Percentiles rank a stretch among this genome's conserved stretches.
Evolutionary conservation across 1,140 invertebrate species (phyloP).

Genomic region (Procambarus clarkii): DNA sequence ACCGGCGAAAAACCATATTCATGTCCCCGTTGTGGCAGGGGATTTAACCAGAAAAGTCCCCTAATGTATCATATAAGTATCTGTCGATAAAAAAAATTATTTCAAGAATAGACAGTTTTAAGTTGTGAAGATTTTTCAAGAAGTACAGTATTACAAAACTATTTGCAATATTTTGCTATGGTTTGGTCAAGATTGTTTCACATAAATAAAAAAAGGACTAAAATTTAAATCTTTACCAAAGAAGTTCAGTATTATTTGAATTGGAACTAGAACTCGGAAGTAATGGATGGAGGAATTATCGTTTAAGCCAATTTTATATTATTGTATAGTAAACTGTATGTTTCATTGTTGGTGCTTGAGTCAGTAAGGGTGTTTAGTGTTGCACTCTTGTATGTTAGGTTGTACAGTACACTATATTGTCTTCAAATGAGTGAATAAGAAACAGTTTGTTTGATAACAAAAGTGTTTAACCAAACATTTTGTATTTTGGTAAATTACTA

Average conservation of each 20-base stretch:
- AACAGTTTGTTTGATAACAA: background rate
- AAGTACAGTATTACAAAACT: background rate
- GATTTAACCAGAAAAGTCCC: slow-evolving; percentile 77
- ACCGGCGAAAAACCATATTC: slow-evolving; percentile 80
- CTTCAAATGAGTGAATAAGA: background rate
- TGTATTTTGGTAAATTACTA: slow-evolving; percentile 9
- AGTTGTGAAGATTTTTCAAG: background rate
- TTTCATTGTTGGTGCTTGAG: background rate
- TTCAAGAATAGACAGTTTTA: background rate
- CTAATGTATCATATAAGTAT: slow-evolving; percentile 75
- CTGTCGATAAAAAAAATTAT: slow-evolving; percentile 33
- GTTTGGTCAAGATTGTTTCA: background rate
- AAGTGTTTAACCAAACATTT: background rate
- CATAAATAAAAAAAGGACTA: background rate
- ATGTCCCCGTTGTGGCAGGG: slow-evolving; percentile 78
- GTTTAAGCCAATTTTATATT: background rate
- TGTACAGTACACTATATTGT: background rate
- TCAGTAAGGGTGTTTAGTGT: background rate
- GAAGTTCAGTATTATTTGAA: background rate
- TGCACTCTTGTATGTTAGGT: background rate
- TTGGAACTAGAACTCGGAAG: background rate
- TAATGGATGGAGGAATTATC: background rate
- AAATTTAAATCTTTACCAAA: background rate
- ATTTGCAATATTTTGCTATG: background rate
- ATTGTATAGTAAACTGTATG: background rate